These are phyloP conservation scores for Aricia agestis DNA, from an alignment of 1,140 invertebrate species.

Conservation along the genomic window DNA sequence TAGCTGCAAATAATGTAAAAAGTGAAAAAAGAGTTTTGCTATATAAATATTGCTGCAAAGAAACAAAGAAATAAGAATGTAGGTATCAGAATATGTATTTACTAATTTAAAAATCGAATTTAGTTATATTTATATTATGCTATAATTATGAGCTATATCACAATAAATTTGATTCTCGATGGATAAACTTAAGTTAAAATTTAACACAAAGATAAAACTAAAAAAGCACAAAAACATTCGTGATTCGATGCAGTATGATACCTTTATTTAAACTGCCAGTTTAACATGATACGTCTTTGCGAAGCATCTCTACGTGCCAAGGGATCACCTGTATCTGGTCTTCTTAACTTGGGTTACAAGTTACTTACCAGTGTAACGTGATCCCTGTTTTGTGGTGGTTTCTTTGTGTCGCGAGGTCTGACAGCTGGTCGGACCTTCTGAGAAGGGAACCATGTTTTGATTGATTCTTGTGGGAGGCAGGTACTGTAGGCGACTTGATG, in stretches of 20 bases:
- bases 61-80: too few relatives aligned
- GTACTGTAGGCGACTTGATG: constrained; percentile 40
- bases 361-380: background rate
- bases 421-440: constrained; percentile 52
- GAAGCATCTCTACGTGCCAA: too few relatives aligned
- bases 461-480: constrained; percentile 57
- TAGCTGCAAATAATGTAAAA: too few relatives aligned
- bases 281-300: background rate
- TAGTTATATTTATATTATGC: too few relatives aligned
- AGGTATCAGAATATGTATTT: too few relatives aligned
- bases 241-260: constrained; percentile 10
- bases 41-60: too few relatives aligned
- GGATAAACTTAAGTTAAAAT: background rate
- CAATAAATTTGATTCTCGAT: too few relatives aligned
- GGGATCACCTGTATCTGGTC: background rate
- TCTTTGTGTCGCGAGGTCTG: background rate
- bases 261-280: background rate
- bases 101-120: too few relatives aligned
- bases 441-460: constrained; percentile 54
- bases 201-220: background rate
- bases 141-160: too few relatives aligned
- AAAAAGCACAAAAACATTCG: constrained; percentile 5
- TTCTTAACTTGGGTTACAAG: background rate
- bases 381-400: background rate
- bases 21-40: too few relatives aligned